Conservation (phyloP, 2,113 vertebrate species). For the Onychostoma macrolepis region DNA sequence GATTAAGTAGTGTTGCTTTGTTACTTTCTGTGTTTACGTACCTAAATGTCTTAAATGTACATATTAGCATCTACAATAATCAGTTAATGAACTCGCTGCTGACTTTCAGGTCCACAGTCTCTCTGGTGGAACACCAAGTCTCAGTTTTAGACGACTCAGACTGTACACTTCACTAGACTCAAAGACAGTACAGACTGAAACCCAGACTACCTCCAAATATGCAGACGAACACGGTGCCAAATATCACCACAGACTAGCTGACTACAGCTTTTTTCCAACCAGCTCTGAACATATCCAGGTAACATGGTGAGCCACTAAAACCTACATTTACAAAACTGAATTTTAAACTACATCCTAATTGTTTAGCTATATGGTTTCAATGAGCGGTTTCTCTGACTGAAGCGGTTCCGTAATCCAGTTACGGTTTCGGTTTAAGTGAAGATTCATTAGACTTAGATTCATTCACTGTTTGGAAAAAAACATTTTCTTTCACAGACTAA, state of each 20-base stretch:
- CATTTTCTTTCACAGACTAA: not conserved
- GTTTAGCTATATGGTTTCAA: not conserved
- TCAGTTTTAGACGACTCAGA: slow-evolving; percentile 15
- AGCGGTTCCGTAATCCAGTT: not conserved
- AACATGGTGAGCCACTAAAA: not conserved
- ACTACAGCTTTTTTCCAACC: not conserved
- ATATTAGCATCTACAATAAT: not conserved
- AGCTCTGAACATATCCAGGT: not conserved
- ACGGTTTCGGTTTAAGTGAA: not conserved
- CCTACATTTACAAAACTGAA: not conserved
- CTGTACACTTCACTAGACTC: slow-evolving; percentile 1
- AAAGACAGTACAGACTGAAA: slow-evolving; percentile 18
- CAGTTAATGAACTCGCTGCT: not conserved
- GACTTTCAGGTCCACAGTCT: not conserved
- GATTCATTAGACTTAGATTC: no score
- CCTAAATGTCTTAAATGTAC: not conserved
- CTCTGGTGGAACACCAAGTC: not conserved
- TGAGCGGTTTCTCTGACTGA: not conserved
- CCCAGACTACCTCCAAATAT: slow-evolving; percentile 24
- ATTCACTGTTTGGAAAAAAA: not conserved
- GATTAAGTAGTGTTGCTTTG: not conserved
- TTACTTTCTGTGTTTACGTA: not conserved
- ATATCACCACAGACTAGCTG: slow-evolving; percentile 18
- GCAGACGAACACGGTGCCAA: not conserved
- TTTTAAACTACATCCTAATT: not conserved